phyloP scores from a whole-genome alignment of 2,113 vertebrate species.

The Pristiophorus japonicus region DNA sequence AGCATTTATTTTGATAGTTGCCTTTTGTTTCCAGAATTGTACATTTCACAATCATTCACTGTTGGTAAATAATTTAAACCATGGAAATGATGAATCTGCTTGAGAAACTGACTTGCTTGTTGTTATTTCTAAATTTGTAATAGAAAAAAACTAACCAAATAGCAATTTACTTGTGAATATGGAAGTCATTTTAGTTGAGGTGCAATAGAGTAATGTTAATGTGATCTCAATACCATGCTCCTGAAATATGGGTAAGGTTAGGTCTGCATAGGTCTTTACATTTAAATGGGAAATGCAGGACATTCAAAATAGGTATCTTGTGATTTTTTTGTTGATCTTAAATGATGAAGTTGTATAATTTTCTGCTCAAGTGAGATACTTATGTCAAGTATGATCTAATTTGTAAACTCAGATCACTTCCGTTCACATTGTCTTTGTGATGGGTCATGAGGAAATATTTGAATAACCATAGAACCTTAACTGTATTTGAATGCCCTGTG shows the following conservation, averaged over 20 bases:
- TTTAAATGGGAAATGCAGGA: neutral
- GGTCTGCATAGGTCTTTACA: neutral
- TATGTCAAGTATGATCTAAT: neutral
- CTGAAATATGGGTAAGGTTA: neutral
- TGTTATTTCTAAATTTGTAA: neutral
- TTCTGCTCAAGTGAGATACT: neutral
- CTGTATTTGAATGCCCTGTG: neutral
- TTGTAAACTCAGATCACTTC: neutral
- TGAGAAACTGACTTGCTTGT: neutral
- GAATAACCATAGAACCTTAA: neutral
- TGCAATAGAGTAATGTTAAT: neutral
- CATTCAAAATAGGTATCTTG: neutral
- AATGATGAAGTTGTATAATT: neutral
- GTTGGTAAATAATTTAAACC: neutral
- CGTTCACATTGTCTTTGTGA: neutral
- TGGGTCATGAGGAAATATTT: neutral
- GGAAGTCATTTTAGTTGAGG: neutral
- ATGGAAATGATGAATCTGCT: neutral
- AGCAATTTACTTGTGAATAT: neutral
- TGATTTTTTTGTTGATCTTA: neutral
- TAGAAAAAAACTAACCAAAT: neutral
- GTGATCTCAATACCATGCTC: too few species aligned
- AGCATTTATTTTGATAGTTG: neutral
- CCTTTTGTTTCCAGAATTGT: neutral
- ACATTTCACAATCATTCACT: neutral